Evolutionary conservation across 2,113 vertebrate species (phyloP).

Genomic region (Clarias magur): DNA sequence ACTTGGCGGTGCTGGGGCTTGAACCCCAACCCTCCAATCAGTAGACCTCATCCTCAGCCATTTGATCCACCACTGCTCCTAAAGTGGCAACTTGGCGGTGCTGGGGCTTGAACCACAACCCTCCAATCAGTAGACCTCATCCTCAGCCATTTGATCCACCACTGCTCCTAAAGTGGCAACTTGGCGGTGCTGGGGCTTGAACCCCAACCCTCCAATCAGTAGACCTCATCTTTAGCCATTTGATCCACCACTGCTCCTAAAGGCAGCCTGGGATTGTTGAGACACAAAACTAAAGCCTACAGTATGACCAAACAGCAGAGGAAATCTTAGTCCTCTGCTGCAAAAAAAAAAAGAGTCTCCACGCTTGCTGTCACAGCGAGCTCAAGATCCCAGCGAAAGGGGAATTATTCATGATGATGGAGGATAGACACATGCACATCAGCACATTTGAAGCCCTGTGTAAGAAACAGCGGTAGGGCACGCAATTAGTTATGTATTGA

Average conservation of each 20-base stretch:
- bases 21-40: too few species aligned
- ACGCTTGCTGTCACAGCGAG: conserved; percentile 10
- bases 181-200: too few species aligned
- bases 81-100: too few species aligned
- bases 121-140: too few species aligned
- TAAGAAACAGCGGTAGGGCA: conserved; percentile 26
- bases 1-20: too few species aligned
- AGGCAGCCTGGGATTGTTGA: background rate
- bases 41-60: too few species aligned
- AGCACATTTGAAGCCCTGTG: conserved; percentile 26
- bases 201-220: too few species aligned
- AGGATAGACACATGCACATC: conserved; percentile 10
- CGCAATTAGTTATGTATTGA: conserved; percentile 42
- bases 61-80: too few species aligned
- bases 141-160: too few species aligned
- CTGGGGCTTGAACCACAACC: too few species aligned
- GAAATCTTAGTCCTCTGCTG: background rate
- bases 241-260: background rate
- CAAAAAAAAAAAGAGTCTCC: conserved; percentile 3
- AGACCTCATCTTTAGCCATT: too few species aligned
- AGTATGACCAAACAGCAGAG: background rate
- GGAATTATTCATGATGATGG: conserved; percentile 43
- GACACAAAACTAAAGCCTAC: background rate
- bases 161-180: background rate
- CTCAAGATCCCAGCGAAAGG: conserved; percentile 30